phyloP scores from a whole-genome alignment of 92 coral and sea anemone genomes.

The Palythoa grandiflora region DNA sequence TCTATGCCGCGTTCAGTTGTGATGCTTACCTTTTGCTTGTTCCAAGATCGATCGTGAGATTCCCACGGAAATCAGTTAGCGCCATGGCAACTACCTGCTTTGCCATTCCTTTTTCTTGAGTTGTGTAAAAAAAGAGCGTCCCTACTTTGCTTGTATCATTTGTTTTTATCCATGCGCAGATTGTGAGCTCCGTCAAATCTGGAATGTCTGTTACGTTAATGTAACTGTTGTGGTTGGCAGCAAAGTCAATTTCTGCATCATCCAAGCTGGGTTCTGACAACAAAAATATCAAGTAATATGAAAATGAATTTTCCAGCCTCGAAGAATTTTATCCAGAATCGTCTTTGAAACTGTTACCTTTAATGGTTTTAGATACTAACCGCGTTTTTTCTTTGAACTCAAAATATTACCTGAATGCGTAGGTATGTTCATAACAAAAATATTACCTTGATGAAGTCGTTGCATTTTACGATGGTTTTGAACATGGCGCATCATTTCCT shows the following conservation, averaged over 20 bases:
- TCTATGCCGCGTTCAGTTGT: neutral
- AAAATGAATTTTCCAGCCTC: no score
- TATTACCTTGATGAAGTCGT: neutral
- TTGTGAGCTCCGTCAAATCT: conserved; percentile 60
- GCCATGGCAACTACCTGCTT: conserved; percentile 63
- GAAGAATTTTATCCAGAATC: no score
- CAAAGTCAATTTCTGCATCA: conserved; percentile 67
- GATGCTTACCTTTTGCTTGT: conserved; percentile 43
- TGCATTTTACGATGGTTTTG: neutral
- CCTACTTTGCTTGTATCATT: conserved; percentile 63
- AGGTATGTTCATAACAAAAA: neutral
- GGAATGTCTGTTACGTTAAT: conserved; percentile 72
- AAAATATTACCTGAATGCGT: no score
- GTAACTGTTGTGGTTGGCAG: conserved; percentile 59
- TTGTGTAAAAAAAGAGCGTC: conserved; percentile 71
- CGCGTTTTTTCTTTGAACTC: no score
- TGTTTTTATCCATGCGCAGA: conserved; percentile 81
- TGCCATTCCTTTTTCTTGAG: conserved; percentile 34
- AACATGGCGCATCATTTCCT: conserved; percentile 2
- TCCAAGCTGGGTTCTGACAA: neutral
- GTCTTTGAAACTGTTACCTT: no score
- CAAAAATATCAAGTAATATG: neutral
- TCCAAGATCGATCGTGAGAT: conserved; percentile 30
- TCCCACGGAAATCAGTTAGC: conserved; percentile 56
- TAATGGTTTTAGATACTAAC: no score